Evolutionary conservation across 2,888 invertebrate genomes (phyloP).

Genomic region (Drosophila dives): DNA sequence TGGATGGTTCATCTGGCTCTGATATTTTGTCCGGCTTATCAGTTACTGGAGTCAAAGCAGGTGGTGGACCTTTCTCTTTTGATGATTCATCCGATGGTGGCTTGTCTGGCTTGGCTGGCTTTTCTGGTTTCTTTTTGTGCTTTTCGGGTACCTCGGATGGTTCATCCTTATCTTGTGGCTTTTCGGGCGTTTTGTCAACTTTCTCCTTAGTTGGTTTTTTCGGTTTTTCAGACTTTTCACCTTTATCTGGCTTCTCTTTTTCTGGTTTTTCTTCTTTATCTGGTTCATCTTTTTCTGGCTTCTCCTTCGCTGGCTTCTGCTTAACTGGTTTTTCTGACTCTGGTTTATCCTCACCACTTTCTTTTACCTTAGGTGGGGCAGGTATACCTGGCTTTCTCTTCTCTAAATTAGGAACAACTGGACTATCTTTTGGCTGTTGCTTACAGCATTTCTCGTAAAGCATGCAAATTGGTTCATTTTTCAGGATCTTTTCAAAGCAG

Average conservation of each 20-base stretch:
- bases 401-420: background rate
- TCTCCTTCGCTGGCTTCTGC: background rate
- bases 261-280: background rate
- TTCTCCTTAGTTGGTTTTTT: background rate
- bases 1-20: background rate
- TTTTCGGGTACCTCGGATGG: background rate
- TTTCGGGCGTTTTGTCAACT: background rate
- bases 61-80: background rate
- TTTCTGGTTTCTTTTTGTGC: background rate
- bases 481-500: constrained; percentile 32
- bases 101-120: background rate
- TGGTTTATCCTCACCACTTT: background rate
- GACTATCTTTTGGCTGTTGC: background rate
- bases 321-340: background rate
- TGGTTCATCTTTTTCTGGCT: background rate
- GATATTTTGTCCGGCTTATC: background rate
- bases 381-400: background rate
- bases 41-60: background rate
- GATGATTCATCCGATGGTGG: background rate
- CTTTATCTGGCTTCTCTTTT: background rate
- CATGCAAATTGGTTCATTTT: background rate
- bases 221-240: background rate
- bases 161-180: background rate
- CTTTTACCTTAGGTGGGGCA: background rate
- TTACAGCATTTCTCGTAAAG: constrained; percentile 40